These are phyloP conservation scores for Mystacides longicornis DNA, from an alignment of 2,888 invertebrate genomes.

Conservation along the genomic window DNA sequence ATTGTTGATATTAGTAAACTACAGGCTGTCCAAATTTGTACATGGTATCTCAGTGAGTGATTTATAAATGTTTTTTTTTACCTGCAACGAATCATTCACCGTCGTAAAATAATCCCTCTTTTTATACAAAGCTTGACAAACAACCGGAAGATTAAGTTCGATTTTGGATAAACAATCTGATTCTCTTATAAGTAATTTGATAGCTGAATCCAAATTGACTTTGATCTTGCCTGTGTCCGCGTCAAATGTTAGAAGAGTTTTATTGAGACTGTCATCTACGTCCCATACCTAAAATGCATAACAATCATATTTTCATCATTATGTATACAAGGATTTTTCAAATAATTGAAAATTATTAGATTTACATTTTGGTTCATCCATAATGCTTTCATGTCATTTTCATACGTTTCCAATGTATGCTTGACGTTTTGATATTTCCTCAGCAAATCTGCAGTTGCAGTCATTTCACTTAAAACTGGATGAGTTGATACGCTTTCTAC, in stretches of 20 bases:
- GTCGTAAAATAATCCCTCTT: slow-evolving; percentile 70
- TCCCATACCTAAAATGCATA: slow-evolving; percentile 49
- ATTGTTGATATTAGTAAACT: too few relatives aligned
- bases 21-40: too few relatives aligned
- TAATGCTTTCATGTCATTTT: slow-evolving; percentile 70
- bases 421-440: slow-evolving; percentile 70
- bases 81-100: slow-evolving; percentile 70
- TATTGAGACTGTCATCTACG: slow-evolving; percentile 55
- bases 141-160: slow-evolving; percentile 71
- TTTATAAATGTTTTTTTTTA: too few relatives aligned
- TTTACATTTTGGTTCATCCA: slow-evolving; percentile 81
- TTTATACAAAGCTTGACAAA: slow-evolving; percentile 69
- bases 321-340: background rate
- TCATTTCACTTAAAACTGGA: slow-evolving; percentile 62
- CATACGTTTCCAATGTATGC: slow-evolving; percentile 64
- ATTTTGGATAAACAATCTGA: slow-evolving; percentile 80
- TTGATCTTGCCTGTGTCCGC: slow-evolving; percentile 56
- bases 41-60: too few relatives aligned
- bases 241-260: slow-evolving; percentile 55
- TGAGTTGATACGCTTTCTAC: slow-evolving; percentile 73
- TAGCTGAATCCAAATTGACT: slow-evolving; percentile 71
- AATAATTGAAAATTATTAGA: slow-evolving; percentile 4
- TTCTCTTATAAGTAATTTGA: slow-evolving; percentile 71
- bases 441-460: slow-evolving; percentile 66
- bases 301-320: background rate